phyloP scores from a whole-genome alignment of 2,888 invertebrate genomes.

The Amiota communis region DNA sequence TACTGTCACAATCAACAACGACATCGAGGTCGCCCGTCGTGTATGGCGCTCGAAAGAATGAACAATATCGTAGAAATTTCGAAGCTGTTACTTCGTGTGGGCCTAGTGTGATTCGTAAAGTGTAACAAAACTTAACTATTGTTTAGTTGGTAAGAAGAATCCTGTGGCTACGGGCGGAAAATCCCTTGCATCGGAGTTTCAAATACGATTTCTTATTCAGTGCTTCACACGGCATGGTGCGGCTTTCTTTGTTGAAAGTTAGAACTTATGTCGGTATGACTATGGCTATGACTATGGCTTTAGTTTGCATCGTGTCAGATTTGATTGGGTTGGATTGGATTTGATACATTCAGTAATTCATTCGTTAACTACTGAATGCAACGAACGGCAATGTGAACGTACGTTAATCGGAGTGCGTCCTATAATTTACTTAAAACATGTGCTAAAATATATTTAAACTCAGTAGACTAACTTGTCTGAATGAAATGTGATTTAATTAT shows the following conservation, averaged over 20 bases:
- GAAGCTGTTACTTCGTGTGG: constrained; percentile 31
- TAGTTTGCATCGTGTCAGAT: too few species aligned
- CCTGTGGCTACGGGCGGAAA: constrained; percentile 66
- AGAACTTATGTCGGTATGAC: too few species aligned
- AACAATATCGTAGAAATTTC: constrained; percentile 36
- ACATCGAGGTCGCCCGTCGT: constrained; percentile 28
- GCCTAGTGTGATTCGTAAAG: constrained; percentile 61
- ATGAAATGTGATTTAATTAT: background rate
- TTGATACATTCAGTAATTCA: background rate
- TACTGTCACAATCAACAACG: background rate
- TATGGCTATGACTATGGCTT: too few species aligned
- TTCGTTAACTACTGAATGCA: background rate
- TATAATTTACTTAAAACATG: background rate
- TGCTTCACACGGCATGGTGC: too few species aligned
- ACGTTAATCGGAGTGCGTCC: background rate
- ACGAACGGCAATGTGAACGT: background rate
- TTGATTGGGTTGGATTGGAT: too few species aligned
- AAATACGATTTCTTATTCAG: too few species aligned
- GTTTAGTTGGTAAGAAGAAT: constrained; percentile 68
- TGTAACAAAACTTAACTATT: constrained; percentile 66
- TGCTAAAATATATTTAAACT: too few species aligned
- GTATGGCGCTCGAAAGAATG: constrained; percentile 7
- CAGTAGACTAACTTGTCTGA: too few species aligned
- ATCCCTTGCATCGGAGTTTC: constrained; percentile 20
- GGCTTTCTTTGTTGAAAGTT: too few species aligned